Evolutionary conservation across 1,140 invertebrate species (phyloP).

Genomic region (Drosophila pseudoobscura): DNA sequence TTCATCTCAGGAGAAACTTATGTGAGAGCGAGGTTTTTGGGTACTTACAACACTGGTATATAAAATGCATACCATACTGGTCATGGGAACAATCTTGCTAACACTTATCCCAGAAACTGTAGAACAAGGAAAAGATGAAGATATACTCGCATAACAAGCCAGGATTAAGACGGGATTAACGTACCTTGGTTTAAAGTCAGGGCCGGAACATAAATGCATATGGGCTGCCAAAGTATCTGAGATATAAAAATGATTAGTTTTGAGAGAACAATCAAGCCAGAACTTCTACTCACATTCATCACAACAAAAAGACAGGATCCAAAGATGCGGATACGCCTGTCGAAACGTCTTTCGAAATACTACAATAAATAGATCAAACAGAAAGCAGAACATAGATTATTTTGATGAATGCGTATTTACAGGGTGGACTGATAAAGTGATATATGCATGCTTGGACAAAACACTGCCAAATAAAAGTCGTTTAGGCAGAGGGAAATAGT

Average conservation of each 20-base stretch:
- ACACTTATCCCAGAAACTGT: constrained; percentile 89
- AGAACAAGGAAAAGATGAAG: constrained; percentile 23
- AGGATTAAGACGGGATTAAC: not conserved
- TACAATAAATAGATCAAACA: constrained; percentile 68
- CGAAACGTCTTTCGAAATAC: constrained; percentile 92
- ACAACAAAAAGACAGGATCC: constrained; percentile 90
- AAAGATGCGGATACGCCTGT: constrained; percentile 88
- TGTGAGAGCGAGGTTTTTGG: too few relatives aligned
- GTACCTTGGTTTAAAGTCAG: constrained; percentile 90
- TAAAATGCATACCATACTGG: constrained; percentile 91
- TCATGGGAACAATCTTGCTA: constrained; percentile 87
- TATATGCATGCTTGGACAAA: not conserved
- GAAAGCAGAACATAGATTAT: constrained; percentile 11
- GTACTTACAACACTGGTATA: constrained; percentile 90
- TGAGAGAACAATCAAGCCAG: too few relatives aligned
- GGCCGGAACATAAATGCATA: constrained; percentile 93
- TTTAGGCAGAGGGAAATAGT: not conserved
- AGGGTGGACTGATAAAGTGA: constrained; percentile 9
- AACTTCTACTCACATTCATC: constrained; percentile 85
- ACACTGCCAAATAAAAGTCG: constrained; percentile 33
- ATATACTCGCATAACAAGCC: not conserved
- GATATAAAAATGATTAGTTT: not conserved
- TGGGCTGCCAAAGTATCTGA: constrained; percentile 86
- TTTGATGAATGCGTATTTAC: constrained; percentile 36
- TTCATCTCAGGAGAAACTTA: not conserved